Evolutionary conservation across 1,140 invertebrate species (phyloP), one percentile per base, ranked within the genome.

Genomic region (Lepidurus packardi): DNA sequence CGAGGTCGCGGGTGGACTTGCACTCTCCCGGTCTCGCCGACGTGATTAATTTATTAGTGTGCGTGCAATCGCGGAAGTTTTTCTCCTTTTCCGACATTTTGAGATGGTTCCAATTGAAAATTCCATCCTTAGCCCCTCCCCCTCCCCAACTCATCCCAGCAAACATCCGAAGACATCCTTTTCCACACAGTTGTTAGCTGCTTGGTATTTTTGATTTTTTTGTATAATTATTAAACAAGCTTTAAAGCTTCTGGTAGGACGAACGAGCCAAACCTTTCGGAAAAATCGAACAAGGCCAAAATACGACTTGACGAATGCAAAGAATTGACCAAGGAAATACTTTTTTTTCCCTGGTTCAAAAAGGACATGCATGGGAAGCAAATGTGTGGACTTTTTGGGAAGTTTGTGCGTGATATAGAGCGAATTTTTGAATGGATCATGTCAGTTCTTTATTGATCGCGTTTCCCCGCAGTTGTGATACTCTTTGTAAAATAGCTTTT

Each of bases 11-110:
- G 53, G 53, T 65, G 21, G 16, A 65, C 53, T 13, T n/a, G 16
- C 21, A 13, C 53, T 13, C 53, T 0, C 13, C 53, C 16, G 16
- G 53, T 65, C 53, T 65, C 16, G 16, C 53, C 53, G 53, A 65
- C 53, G 53, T 65, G 53, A 65, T 21, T 65, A 65, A 65, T 65
- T 65, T 65, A 65, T 65, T 21, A 21, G 53, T 65, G 53, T 65
- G 53, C 53, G 53, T 65, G 53, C 53, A 21, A 65, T 65, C 53
- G 21, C 21, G 53, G 53, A 65, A 65, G 53, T 13, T 13, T 65
- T 21, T 65, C 53, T 34, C 34, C 34, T 65, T 65, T 65, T 65
- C 53, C 53, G 53, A 65, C 53, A 65, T 65, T 65, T n/a, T 65
- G 53, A 65, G 53, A 21, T 65, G 53, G 53, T 21, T 65, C 53